Conservation (phyloP, 2,113 vertebrate species). For the Micronycteris hirsuta region DNA sequence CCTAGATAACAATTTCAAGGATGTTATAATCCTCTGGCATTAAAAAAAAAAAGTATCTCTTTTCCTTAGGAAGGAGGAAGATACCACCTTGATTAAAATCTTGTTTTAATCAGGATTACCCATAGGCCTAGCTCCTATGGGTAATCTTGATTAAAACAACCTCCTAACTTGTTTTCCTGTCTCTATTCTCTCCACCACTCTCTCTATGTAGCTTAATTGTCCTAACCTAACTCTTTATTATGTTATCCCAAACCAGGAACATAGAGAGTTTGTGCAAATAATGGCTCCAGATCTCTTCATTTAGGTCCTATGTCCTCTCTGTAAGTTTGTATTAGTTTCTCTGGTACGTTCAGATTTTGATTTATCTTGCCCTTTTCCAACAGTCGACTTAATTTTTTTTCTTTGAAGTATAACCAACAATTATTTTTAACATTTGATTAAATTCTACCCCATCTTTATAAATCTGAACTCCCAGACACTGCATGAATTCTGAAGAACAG, state of each 20-base stretch:
- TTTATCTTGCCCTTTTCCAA: slow-evolving; percentile 13
- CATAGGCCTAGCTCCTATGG: background rate
- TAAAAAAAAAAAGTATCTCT: background rate
- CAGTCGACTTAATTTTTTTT: background rate
- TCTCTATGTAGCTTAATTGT: background rate
- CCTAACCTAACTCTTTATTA: background rate
- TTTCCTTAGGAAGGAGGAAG: background rate
- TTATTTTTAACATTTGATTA: slow-evolving; percentile 23
- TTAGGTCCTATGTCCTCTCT: background rate
- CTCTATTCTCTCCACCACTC: background rate
- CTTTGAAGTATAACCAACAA: background rate
- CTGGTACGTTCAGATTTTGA: background rate
- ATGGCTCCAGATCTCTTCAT: background rate
- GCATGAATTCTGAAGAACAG: background rate
- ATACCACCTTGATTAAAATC: background rate
- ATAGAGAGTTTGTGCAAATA: background rate
- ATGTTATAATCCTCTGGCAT: background rate
- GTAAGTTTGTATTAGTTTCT: background rate
- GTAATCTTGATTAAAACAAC: too few relatives aligned
- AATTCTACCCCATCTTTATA: slow-evolving; percentile 21
- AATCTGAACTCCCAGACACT: background rate
- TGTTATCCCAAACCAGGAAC: background rate
- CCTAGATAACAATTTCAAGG: background rate
- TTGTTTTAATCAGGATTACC: too few relatives aligned
- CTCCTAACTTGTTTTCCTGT: background rate